Conservation (phyloP, 2,888 invertebrate genomes). For the Ormyrus labotus region DNA sequence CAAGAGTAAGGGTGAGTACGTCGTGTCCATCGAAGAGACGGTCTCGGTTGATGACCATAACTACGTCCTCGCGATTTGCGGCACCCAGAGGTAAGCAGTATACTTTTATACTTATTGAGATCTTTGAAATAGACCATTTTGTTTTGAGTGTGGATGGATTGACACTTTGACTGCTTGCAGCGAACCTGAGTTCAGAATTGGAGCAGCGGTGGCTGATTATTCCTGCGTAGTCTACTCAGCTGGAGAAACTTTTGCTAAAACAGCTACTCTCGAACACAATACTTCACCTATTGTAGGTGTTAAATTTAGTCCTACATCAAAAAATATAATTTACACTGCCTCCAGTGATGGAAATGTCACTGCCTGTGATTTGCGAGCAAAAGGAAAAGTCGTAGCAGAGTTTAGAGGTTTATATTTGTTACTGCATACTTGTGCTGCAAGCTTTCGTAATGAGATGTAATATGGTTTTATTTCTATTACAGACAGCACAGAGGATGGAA, state of each 20-base stretch:
- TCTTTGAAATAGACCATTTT: too few relatives aligned
- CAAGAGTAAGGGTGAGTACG: slow-evolving; percentile 60
- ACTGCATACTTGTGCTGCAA: slow-evolving; percentile 51
- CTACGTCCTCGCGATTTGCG: slow-evolving; percentile 80
- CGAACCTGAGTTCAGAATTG: slow-evolving; percentile 75
- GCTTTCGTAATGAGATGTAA: slow-evolving; percentile 58
- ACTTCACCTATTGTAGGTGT: slow-evolving; percentile 78
- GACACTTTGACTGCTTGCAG: slow-evolving; percentile 57
- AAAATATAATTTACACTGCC: slow-evolving; percentile 79
- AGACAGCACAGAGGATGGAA: slow-evolving; percentile 73
- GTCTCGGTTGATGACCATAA: slow-evolving; percentile 76
- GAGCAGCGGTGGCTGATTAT: slow-evolving; percentile 77
- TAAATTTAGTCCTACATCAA: slow-evolving; percentile 79
- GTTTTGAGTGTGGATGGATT: not conserved
- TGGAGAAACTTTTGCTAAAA: slow-evolving; percentile 71
- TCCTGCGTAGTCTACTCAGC: slow-evolving; percentile 77
- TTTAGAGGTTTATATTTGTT: slow-evolving; percentile 72
- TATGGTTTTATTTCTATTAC: slow-evolving; percentile 59
- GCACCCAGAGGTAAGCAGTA: slow-evolving; percentile 76
- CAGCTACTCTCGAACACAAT: slow-evolving; percentile 76
- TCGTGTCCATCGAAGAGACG: slow-evolving; percentile 76
- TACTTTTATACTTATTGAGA: too few relatives aligned
- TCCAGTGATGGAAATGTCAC: slow-evolving; percentile 79
- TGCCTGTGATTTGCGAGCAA: slow-evolving; percentile 81
- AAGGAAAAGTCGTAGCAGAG: slow-evolving; percentile 74